Evolutionary conservation across 2,797 vertebrate species (phyloP).

Genomic region (Alfaro cultratus): DNA sequence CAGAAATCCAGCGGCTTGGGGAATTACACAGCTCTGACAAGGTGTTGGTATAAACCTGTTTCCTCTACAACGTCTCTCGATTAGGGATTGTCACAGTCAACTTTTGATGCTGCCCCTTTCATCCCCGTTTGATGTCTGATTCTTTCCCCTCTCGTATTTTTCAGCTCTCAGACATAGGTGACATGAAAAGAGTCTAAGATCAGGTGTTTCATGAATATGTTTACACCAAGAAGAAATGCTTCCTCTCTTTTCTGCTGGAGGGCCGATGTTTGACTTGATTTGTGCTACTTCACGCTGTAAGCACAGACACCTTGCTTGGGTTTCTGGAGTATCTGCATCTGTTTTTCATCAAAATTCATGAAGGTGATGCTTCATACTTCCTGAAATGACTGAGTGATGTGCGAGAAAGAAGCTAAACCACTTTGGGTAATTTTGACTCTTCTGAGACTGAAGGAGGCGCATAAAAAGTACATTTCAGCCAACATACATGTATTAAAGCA

Average conservation of each 20-base stretch:
- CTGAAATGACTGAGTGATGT: not conserved
- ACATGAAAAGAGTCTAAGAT: constrained; percentile 65
- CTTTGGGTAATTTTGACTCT: not conserved
- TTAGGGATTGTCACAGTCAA: constrained; percentile 62
- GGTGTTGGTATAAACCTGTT: constrained; percentile 60
- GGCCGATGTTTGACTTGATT: constrained; percentile 59
- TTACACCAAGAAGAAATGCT: constrained; percentile 50
- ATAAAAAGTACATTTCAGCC: not conserved
- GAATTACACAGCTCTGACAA: constrained; percentile 67
- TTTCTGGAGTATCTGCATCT: constrained; percentile 14
- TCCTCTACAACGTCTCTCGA: constrained; percentile 60
- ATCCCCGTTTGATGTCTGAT: constrained; percentile 64
- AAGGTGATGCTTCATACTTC: constrained; percentile 1
- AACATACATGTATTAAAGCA: not conserved
- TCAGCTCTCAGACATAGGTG: constrained; percentile 53
- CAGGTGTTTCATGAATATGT: constrained; percentile 73
- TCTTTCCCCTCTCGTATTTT: constrained; percentile 46
- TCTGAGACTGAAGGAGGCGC: not conserved
- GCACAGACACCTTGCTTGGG: constrained; percentile 35
- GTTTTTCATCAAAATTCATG: constrained; percentile 31
- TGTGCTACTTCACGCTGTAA: constrained; percentile 56
- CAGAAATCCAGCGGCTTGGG: constrained; percentile 40
- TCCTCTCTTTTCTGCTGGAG: constrained; percentile 39
- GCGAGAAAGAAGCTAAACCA: not conserved
- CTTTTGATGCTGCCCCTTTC: constrained; percentile 50